Evolutionary conservation across 2,888 invertebrate species (phyloP), one percentile per base, ranked within the genome.

Genomic region (Acrobeloides nanus): DNA sequence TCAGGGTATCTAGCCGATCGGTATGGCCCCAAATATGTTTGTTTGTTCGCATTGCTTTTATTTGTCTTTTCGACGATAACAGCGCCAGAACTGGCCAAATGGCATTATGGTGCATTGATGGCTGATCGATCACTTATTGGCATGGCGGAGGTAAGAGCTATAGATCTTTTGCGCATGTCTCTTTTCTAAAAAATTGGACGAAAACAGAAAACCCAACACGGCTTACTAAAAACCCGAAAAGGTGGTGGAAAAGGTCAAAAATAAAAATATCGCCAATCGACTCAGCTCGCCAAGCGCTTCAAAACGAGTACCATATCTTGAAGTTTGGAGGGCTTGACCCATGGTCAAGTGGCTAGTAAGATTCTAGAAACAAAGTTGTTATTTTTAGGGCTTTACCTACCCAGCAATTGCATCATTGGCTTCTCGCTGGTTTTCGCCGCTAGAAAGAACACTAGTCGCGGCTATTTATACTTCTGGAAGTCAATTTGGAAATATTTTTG

Each of bases 391-490:
- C 12, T 57, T 62, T 43, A 44, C 57, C n/a, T 48, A 54, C 21
- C 66, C 64, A 4, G 41, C 46, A 7, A 38, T 66, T 29, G 48
- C 48, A 1, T 55, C 59, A 2, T 44, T 66, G 34, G 55, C 50
- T 4, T 51, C 63, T 1, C 18, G 54, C 18, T 64, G 64, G 64
- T 64, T 59, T 24, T 52, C 66, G 2, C 55, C 61, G 2, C 42
- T 42, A 18, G 64, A 64, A 29, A 38, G 58, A 23, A 51, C 52
- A 7, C 63, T 61, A 1, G 51, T 51, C 24, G 62, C 60, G 1
- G 62, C 62, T 5, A 41, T 66, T 15, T 66, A 55, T 43, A 64
- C 61, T 10, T 55, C 56, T 3, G 64, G 64, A 6, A 57, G 57
- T 32, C 64, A 64, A 49, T 18, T 61, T 1, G 51, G 55, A 6